A percentile compares a stretch with the other conserved stretches of the same genome.
Evolutionary conservation across 2,888 invertebrate genomes (phyloP).

Genomic region (Xiphydria camelus): DNA sequence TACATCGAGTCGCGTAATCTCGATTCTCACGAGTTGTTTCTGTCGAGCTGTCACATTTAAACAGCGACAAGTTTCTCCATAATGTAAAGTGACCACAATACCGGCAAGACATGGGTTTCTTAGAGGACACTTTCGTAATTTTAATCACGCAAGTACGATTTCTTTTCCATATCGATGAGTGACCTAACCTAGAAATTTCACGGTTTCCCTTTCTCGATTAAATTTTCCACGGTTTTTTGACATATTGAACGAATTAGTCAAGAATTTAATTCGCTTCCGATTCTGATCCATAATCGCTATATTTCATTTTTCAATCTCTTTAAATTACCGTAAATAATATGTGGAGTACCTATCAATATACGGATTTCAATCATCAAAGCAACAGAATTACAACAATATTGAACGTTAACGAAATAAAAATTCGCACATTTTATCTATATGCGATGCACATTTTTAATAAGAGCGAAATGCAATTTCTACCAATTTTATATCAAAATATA

Average conservation of each 20-base stretch:
- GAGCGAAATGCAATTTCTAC: background rate
- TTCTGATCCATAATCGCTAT: background rate
- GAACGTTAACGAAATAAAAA: too few species aligned
- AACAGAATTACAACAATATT: too few species aligned
- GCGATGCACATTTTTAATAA: slow-evolving; percentile 3
- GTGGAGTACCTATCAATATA: background rate
- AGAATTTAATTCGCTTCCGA: background rate
- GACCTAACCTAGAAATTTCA: slow-evolving; percentile 14
- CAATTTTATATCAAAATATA: slow-evolving; percentile 3
- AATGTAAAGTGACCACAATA: slow-evolving; percentile 10
- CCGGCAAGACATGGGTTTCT: slow-evolving; percentile 71
- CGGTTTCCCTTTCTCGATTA: slow-evolving; percentile 24
- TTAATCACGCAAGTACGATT: slow-evolving; percentile 75
- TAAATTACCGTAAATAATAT: slow-evolving; percentile 14
- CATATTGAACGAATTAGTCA: slow-evolving; percentile 8
- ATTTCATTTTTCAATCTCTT: slow-evolving; percentile 7
- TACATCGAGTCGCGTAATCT: too few species aligned
- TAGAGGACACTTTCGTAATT: slow-evolving; percentile 82
- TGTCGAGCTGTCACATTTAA: too few species aligned
- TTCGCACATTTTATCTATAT: slow-evolving; percentile 14
- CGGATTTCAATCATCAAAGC: too few species aligned
- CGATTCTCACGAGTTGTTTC: too few species aligned
- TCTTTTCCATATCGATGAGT: background rate
- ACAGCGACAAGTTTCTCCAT: too few species aligned
- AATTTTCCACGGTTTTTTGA: slow-evolving; percentile 7